A percentile compares a stretch with the other conserved stretches of the same genome.
phyloP scores from a whole-genome alignment of 2,113 vertebrate genomes.

The Upupa epops region DNA sequence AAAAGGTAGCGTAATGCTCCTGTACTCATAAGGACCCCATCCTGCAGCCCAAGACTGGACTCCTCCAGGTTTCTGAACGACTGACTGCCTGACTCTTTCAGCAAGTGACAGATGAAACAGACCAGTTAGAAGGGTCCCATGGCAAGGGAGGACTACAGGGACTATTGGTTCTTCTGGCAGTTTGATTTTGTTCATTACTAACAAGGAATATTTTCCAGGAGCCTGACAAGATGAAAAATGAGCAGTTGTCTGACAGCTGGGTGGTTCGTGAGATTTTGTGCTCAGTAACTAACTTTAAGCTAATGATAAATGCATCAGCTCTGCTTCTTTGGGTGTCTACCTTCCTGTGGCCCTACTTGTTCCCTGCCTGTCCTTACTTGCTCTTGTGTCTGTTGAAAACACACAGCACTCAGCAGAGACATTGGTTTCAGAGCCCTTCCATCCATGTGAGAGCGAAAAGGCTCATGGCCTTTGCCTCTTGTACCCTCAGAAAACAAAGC shows the following conservation, averaged over 20 bases:
- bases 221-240: not conserved
- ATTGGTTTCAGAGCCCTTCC: not conserved
- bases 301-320: slow-evolving; percentile 21
- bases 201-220: not conserved
- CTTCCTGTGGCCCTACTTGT: not conserved
- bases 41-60: not conserved
- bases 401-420: not conserved
- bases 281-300: not conserved
- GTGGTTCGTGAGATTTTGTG: not conserved
- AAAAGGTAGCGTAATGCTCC: not conserved
- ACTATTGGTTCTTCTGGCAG: not conserved
- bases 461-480: not conserved
- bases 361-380: not conserved
- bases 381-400: not conserved
- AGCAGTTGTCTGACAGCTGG: not conserved
- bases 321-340: not conserved
- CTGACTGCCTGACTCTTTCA: not conserved
- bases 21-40: not conserved
- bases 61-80: not conserved
- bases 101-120: not conserved
- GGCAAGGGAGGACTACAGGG: not conserved
- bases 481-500: not conserved
- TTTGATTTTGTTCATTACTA: not conserved
- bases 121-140: not conserved
- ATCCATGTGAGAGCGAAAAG: not conserved